These are phyloP conservation scores for Panagrolaimus sp. DNA, from an alignment of 1,140 invertebrate genomes.

Conservation along the genomic window DNA sequence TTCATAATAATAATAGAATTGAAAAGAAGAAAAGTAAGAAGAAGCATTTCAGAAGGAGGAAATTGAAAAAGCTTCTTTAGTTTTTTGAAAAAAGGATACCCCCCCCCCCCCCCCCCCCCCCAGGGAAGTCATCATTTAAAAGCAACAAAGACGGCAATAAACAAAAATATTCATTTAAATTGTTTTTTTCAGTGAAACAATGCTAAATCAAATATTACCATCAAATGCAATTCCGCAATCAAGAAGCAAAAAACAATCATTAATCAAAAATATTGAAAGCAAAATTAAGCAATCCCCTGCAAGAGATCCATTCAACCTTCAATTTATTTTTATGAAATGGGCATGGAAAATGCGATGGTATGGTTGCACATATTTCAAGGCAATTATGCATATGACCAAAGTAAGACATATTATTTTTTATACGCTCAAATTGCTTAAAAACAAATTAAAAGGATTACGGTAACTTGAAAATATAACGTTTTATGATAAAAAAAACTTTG, in stretches of 20 bases:
- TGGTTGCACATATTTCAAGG: conserved; percentile 12
- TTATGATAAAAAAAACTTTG: not conserved
- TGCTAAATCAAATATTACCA: not conserved
- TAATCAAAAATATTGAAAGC: conserved; percentile 4
- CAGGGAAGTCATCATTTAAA: not conserved
- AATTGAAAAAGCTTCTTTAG: conserved; percentile 4
- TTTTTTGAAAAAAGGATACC: too few species aligned
- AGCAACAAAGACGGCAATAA: not conserved
- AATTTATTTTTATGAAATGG: not conserved
- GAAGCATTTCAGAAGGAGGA: not conserved
- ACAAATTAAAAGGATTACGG: not conserved
- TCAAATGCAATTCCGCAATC: not conserved
- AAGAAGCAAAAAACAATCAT: not conserved
- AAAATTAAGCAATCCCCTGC: not conserved
- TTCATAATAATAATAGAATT: too few species aligned
- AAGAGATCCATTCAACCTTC: not conserved
- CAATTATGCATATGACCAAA: conserved; percentile 1
- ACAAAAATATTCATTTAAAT: not conserved
- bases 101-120: too few species aligned
- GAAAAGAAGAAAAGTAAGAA: too few species aligned
- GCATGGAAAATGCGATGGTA: conserved; percentile 8
- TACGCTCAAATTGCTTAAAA: not conserved
- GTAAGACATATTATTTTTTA: not conserved
- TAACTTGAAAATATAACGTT: too few species aligned
- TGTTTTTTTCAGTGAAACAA: not conserved